These are phyloP conservation scores for Potamarius usumacintae DNA, from an alignment of 2,113 vertebrate genomes.

Conservation along the genomic window DNA sequence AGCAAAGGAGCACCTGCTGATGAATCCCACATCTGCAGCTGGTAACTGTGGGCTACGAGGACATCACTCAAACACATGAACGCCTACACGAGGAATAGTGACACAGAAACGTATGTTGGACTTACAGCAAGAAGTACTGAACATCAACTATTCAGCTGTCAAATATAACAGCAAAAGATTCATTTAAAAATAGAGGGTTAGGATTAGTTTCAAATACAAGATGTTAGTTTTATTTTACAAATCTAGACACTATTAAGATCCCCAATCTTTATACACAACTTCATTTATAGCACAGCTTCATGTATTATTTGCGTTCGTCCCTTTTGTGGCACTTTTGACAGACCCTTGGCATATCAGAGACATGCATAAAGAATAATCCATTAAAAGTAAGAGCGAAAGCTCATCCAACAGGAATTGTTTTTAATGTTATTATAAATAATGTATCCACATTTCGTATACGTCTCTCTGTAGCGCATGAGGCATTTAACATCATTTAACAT, in stretches of 20 bases:
- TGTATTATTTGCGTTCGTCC: constrained; percentile 17
- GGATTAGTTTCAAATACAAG: background rate
- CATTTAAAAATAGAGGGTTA: background rate
- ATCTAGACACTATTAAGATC: background rate
- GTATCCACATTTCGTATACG: background rate
- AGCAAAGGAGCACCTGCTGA: constrained; percentile 61
- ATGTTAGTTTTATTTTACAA: background rate
- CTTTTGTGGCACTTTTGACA: constrained; percentile 1
- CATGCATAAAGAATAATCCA: background rate
- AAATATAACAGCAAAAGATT: background rate
- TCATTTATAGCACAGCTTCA: background rate
- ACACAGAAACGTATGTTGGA: background rate
- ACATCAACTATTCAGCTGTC: background rate
- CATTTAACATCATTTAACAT: constrained; percentile 6
- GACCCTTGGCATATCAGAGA: background rate
- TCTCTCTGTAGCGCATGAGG: background rate
- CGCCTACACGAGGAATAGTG: constrained; percentile 64
- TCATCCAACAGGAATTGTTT: background rate
- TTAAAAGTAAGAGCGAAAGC: constrained; percentile 16
- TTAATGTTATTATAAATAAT: constrained; percentile 23
- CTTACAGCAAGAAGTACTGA: background rate
- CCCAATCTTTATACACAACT: background rate
- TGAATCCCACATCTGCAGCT: constrained; percentile 72
- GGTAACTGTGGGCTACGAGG: constrained; percentile 80
- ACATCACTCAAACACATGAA: constrained; percentile 84